Evolutionary conservation across 2,113 vertebrate species (phyloP), one percentile per base, ranked within the genome.

Genomic region (Entosphenus tridentatus): DNA sequence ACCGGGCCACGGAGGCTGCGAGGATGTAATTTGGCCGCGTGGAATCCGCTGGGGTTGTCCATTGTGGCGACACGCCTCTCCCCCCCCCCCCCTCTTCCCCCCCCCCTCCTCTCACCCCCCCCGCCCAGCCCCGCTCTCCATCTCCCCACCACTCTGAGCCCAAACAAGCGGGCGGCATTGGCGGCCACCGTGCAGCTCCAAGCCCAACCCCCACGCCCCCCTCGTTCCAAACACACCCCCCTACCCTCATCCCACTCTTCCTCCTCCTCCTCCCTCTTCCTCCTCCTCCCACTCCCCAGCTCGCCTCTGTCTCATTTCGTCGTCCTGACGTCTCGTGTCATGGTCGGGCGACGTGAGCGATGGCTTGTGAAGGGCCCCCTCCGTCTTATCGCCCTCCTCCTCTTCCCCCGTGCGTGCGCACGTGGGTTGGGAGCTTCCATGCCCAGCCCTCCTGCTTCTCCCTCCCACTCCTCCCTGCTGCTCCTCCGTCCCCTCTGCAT

Each of bases 361-460:
- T 65, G 62, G 62, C 21, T 65, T 65, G 62, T 65, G 62, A 65
- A 65, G 62, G 62, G 62, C 62, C 62, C 62, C 21, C 21, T n/a
- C 62, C 21, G n/a, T 65, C 21, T 16, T 65, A n/a, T 16, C n/a
- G 62, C 62, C 62, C 21, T 65, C 10, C 21, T 65, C 62, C n/a
- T n/a, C 62, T 21, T 21, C 62, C 10, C 62, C n/a, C 21, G 9
- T 65, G n/a, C n/a, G n/a, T n/a, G 9, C n/a, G n/a, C 62, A 16
- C 62, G 10, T 21, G n/a, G 21, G n/a, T 9, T 16, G 8, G n/a
- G n/a, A n/a, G n/a, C 62, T 65, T 21, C n/a, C 21, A 21, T 65
- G n/a, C 21, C n/a, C 62, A 65, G 9, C 62, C 21, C 62, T 21
- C 62, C 62, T 21, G n/a, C 21, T 16, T 2, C 62, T 65, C 62